phyloP scores from a whole-genome alignment of 1,140 invertebrate species.

The Ptiloglossa arizonensis region DNA sequence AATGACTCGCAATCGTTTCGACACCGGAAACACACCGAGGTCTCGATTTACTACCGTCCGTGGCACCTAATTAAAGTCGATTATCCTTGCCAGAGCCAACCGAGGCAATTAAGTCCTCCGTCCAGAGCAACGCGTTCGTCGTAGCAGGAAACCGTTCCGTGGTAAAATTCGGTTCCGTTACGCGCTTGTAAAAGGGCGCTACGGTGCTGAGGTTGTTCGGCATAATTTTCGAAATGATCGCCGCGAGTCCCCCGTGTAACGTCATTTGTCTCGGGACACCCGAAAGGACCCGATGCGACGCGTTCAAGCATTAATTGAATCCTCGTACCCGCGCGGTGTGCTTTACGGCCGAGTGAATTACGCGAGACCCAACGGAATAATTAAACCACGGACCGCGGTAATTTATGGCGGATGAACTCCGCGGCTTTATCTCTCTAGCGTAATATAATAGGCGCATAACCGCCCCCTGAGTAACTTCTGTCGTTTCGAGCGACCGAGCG shows the following conservation, averaged over 20 bases:
- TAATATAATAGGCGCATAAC: not conserved
- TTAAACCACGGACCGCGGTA: not conserved
- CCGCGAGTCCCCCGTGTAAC: not conserved
- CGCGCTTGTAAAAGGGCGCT: not conserved
- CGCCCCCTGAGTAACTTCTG: no score
- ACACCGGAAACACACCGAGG: no score
- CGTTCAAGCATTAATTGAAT: not conserved
- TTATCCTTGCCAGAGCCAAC: not conserved
- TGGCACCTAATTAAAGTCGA: not conserved
- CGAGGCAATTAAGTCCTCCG: not conserved
- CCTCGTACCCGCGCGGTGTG: not conserved
- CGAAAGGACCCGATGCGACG: not conserved
- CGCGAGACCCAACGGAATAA: not conserved
- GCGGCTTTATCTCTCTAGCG: not conserved
- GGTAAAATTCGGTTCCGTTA: slow-evolving; percentile 14
- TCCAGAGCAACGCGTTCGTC: not conserved
- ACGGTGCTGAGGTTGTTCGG: not conserved
- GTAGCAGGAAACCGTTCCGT: not conserved
- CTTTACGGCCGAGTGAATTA: not conserved
- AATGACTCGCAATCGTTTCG: no score
- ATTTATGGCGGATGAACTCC: not conserved
- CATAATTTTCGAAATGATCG: slow-evolving; percentile 12
- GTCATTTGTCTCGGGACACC: not conserved
- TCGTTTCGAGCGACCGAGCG: no score
- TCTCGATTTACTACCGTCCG: not conserved